Evolutionary conservation across 2,113 vertebrate species (phyloP), one percentile per base, ranked within the genome.

Genomic region (Bothrops jararaca): DNA sequence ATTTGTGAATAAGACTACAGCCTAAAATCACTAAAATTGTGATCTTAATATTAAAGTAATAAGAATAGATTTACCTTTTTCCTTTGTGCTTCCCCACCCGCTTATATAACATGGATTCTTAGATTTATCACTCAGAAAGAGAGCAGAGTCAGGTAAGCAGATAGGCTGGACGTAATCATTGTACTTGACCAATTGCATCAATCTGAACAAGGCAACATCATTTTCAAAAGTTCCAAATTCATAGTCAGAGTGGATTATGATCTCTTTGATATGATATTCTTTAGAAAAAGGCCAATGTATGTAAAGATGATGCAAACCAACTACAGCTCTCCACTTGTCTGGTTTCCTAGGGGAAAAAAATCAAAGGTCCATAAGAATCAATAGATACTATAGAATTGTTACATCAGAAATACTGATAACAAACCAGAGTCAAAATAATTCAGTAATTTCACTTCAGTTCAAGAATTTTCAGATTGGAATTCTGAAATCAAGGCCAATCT

Each of bases 21-120:
- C 26, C 58, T 88, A 56, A 60, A 74, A 34, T 74, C n/a, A 74
- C n/a, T 74, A 34, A 80, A 80, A 80, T 20, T 34, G 39, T 74
- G n/a, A 74, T 18, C n/a, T 80, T 69, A 69, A 69, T 69, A n/a
- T 69, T 18, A 86, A 60, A 23, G 5, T 23, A 45, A 90, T 64
- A 90, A 74, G 5, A 0, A 88, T n/a, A 34, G 45, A 54, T 48
- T 95, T 97, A 97, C 97, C 97, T 94, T 95, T 92, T 53, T 97
- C 97, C 42, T 26, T 1, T 3, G 91, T 96, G 5, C 91, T 93
- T 91, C 97, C 97, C 97, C 97, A 97, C 13, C 97, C 97, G 0
- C 42, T 69, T 90, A 90, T 90, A 9, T 69, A 90, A 69, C 89
- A 90, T 11, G 42, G 7, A 90, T 45, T 69, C 24, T 50, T 29